Conservation (phyloP, 2,797 vertebrate species). For the Natrix natrix region DNA sequence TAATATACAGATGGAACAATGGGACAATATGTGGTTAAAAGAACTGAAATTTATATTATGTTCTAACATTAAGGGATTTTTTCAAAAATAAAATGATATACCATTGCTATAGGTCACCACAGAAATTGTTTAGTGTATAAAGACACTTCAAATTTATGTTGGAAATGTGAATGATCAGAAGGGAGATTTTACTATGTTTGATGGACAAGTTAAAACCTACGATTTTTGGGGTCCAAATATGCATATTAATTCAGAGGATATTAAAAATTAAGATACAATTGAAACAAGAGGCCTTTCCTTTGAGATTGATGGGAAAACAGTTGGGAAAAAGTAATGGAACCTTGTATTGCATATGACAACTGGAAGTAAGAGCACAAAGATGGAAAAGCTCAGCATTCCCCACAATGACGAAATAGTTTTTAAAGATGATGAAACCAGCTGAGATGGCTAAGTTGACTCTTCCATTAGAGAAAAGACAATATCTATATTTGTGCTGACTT, state of each 20-base stretch:
- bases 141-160: neutral
- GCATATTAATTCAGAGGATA: neutral
- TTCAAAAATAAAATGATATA: neutral
- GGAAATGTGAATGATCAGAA: neutral
- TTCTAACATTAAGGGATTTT: neutral
- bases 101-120: neutral
- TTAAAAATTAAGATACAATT: neutral
- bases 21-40: neutral
- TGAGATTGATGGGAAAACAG: too few species aligned
- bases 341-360: too few species aligned
- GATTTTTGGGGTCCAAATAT: neutral
- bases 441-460: neutral
- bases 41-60: neutral
- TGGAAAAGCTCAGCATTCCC: neutral
- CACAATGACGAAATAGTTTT: neutral
- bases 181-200: neutral
- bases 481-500: neutral
- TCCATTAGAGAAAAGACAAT: neutral
- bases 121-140: neutral
- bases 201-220: neutral
- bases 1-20: neutral
- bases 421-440: neutral
- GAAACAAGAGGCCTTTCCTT: neutral
- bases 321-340: too few species aligned
- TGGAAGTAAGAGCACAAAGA: too few species aligned